Percentiles rank a stretch among this genome's conserved stretches.
phyloP scores from a whole-genome alignment of 2,888 invertebrate genomes.

The Thymelicus sylvestris region DNA sequence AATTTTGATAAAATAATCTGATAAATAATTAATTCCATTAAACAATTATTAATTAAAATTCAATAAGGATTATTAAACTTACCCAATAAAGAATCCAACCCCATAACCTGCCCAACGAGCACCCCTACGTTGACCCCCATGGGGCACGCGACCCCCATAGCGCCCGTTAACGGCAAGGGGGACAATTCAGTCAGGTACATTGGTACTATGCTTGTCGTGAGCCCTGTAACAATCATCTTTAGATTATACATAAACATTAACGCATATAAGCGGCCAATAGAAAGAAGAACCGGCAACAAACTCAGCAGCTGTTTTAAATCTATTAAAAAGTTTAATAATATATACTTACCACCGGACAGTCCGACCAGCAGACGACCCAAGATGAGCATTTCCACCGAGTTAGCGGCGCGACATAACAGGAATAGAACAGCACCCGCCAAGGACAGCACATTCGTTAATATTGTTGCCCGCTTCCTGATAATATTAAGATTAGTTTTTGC shows the following conservation, averaged over 20 bases:
- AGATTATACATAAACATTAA: background rate
- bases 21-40: too few relatives aligned
- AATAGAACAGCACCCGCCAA: conserved; percentile 89
- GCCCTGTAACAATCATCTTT: conserved; percentile 78
- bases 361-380: conserved; percentile 92
- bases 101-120: conserved; percentile 89
- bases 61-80: conserved; percentile 42
- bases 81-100: conserved; percentile 87
- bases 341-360: conserved; percentile 88
- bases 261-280: too few relatives aligned
- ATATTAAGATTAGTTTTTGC: background rate
- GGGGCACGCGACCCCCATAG: conserved; percentile 93
- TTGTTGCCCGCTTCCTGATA: conserved; percentile 89
- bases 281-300: too few relatives aligned
- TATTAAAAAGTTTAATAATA: too few relatives aligned
- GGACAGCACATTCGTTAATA: conserved; percentile 88
- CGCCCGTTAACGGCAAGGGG: conserved; percentile 91
- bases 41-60: too few relatives aligned
- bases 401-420: conserved; percentile 86
- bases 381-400: conserved; percentile 92
- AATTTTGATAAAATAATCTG: too few relatives aligned
- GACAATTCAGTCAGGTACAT: conserved; percentile 96
- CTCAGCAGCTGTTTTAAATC: too few relatives aligned
- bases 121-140: conserved; percentile 92
- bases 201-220: conserved; percentile 94